Conservation (phyloP, 2,113 vertebrate species). For the Motacilla tschutschensis region DNA sequence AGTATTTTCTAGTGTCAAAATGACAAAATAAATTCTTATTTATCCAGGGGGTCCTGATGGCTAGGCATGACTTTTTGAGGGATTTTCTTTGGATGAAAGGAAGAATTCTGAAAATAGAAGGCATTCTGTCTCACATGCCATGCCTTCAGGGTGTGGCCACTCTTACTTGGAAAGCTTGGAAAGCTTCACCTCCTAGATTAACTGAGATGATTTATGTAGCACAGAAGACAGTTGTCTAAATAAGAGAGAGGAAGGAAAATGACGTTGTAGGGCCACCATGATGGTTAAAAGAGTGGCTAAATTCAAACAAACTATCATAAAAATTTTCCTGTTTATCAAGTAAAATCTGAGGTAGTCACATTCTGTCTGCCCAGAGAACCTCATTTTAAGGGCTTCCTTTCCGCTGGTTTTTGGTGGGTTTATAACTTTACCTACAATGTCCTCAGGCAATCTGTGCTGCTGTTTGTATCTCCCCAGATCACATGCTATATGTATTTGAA, state of each 20-base stretch:
- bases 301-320: constrained; percentile 7
- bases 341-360: constrained; percentile 1
- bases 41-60: constrained; percentile 3
- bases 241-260: constrained; percentile 41
- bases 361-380: background rate
- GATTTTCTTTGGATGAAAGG: constrained; percentile 66
- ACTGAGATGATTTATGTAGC: constrained; percentile 51
- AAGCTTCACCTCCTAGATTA: constrained; percentile 51
- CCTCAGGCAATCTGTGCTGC: background rate
- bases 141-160: constrained; percentile 57
- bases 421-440: background rate
- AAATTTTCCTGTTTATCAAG: background rate
- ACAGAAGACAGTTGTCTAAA: constrained; percentile 25
- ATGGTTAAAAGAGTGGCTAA: constrained; percentile 39
- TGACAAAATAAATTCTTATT: constrained; percentile 37
- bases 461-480: background rate
- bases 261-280: background rate
- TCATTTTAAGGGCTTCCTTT: background rate
- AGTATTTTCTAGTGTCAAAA: constrained; percentile 37
- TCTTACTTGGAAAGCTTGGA: constrained; percentile 64
- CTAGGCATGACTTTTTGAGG: constrained; percentile 66
- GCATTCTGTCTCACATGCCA: constrained; percentile 65
- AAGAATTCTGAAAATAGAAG: constrained; percentile 58
- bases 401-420: background rate
- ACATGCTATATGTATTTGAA: background rate